A percentile compares a stretch with the other conserved stretches of the same genome.
Conservation (phyloP, 2,888 invertebrate genomes). For the Dendrolimus houi region DNA sequence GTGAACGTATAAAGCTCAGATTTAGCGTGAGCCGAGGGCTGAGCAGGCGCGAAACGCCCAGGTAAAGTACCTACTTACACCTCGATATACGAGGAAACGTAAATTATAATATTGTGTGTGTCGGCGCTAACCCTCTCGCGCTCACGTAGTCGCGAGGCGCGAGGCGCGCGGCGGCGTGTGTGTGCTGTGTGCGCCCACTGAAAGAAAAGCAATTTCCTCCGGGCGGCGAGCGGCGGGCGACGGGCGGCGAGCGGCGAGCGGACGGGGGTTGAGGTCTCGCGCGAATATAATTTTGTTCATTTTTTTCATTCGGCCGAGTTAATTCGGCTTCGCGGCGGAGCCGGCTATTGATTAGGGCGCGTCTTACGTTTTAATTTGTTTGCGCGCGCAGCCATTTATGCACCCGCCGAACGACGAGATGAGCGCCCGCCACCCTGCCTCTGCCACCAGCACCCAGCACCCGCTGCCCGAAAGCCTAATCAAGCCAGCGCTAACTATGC, state of each 20-base stretch:
- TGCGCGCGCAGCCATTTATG: constrained; percentile 73
- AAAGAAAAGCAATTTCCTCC: constrained; percentile 76
- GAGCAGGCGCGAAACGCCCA: constrained; percentile 71
- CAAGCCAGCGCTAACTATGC: constrained; percentile 63
- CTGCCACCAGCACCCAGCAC: constrained; percentile 19
- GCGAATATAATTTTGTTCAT: constrained; percentile 77
- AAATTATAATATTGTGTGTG: constrained; percentile 76
- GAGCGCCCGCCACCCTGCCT: constrained; percentile 33
- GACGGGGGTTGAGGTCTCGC: constrained; percentile 62
- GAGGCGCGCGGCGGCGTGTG: constrained; percentile 48
- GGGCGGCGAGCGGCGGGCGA: constrained; percentile 43
- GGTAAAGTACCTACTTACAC: constrained; percentile 74
- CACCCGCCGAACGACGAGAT: constrained; percentile 68
- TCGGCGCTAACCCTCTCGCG: constrained; percentile 69
- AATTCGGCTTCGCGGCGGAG: constrained; percentile 73
- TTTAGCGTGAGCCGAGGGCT: constrained; percentile 70
- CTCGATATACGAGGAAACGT: constrained; percentile 74
- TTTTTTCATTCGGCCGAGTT: constrained; percentile 75
- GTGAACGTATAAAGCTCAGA: constrained; percentile 76
- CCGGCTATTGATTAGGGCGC: constrained; percentile 76
- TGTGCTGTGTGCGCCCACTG: constrained; percentile 67
- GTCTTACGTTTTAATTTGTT: constrained; percentile 77
- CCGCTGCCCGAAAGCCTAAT: constrained; percentile 36
- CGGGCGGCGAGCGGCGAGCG: constrained; percentile 11
- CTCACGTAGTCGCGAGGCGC: constrained; percentile 36